Percentiles rank a stretch among this genome's conserved stretches.
Evolutionary conservation across 2,113 vertebrate species (phyloP).

Genomic region (Himantopus leucocephalus): DNA sequence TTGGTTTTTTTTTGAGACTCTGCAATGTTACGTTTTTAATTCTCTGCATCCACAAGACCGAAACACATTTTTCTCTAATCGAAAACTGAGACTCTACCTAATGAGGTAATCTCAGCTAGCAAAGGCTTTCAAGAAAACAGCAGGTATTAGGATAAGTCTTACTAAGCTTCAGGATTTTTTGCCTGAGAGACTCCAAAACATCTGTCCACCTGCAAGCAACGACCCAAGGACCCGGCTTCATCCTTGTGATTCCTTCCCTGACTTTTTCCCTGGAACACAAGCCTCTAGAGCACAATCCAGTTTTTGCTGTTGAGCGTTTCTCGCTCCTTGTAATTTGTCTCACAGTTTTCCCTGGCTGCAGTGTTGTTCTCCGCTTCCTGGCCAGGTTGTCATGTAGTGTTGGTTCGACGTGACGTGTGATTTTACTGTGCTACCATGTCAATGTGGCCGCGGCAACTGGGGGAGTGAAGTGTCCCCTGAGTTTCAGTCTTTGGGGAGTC

Average conservation of each 20-base stretch:
- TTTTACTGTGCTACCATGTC: neutral
- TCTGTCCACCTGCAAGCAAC: neutral
- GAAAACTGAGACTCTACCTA: neutral
- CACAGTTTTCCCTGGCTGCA: neutral
- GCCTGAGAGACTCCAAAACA: neutral
- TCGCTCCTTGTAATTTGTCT: neutral
- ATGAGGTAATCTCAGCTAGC: neutral
- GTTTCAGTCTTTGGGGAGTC: neutral
- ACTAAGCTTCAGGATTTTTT: neutral
- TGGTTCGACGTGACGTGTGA: neutral
- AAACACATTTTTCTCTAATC: neutral
- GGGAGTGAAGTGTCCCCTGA: neutral
- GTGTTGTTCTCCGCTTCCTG: neutral
- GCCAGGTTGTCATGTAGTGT: neutral
- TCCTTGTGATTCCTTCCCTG: neutral
- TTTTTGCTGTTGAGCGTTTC: neutral
- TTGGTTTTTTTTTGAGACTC: neutral
- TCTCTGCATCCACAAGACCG: neutral
- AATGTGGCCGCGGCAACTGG: neutral
- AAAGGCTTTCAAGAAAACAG: neutral
- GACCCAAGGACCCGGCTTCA: accelerated
- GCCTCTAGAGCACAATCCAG: neutral
- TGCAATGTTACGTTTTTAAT: neutral
- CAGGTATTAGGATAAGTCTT: neutral
- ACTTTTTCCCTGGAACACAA: neutral